phyloP scores from a whole-genome alignment of 2,113 vertebrate genomes.

The Oreochromis tanganicae region DNA sequence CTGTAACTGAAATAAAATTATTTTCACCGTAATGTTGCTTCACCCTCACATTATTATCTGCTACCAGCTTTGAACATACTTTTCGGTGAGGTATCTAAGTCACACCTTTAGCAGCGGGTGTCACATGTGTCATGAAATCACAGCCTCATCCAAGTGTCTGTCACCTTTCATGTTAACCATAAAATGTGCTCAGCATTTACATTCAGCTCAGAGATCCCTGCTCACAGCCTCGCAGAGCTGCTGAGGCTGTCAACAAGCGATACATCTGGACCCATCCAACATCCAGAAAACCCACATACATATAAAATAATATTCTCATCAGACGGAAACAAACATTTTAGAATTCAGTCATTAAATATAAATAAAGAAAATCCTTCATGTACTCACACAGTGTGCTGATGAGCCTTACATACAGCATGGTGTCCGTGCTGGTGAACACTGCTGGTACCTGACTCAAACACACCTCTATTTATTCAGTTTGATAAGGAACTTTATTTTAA shows the following conservation, averaged over 20 bases:
- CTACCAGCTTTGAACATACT: not conserved
- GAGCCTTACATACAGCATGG: not conserved
- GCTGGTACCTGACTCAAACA: not conserved
- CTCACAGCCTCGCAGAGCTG: not conserved
- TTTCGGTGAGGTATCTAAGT: not conserved
- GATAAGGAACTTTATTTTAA: not conserved
- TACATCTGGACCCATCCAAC: not conserved
- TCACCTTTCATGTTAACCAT: not conserved
- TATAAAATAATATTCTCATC: not conserved
- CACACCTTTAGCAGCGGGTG: not conserved
- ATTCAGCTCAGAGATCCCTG: not conserved
- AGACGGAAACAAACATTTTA: not conserved
- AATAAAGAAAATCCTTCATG: accelerated
- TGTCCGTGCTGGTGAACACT: not conserved
- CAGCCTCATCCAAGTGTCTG: not conserved
- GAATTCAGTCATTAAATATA: not conserved
- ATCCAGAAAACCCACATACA: not conserved
- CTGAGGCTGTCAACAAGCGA: not conserved
- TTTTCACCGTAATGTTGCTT: not conserved
- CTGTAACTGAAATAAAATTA: not conserved
- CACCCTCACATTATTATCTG: not conserved
- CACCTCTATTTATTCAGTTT: not conserved
- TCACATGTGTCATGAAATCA: not conserved
- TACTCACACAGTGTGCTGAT: not conserved
- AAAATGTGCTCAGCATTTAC: not conserved